Evolutionary conservation across 1,140 invertebrate species (phyloP).

Genomic region (Orius insidiosus): DNA sequence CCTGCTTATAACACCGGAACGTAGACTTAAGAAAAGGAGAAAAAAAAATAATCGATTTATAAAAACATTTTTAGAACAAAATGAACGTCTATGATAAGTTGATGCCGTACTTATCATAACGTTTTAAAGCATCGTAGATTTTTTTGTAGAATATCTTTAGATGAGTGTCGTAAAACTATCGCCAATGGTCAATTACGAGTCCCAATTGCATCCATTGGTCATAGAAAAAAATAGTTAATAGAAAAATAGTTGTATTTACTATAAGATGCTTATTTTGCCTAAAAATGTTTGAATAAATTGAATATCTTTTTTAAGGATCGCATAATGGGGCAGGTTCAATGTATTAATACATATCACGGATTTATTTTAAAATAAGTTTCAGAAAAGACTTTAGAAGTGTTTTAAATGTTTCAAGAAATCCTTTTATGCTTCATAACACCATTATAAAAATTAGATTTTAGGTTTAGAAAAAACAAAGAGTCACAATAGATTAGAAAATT

Average conservation of each 20-base stretch:
- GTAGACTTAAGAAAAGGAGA: neutral
- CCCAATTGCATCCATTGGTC: constrained; percentile 13
- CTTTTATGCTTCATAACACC: too few species aligned
- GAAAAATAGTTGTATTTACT: neutral
- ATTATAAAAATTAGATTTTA: too few species aligned
- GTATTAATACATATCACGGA: neutral
- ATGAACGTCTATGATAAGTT: neutral
- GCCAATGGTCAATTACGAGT: constrained; percentile 15
- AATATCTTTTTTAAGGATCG: neutral
- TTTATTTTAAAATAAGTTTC: neutral
- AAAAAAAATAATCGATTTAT: neutral
- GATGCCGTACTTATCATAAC: neutral
- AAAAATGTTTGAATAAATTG: neutral
- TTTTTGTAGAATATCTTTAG: too few species aligned
- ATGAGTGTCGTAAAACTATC: constrained; percentile 3
- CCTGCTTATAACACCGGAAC: neutral
- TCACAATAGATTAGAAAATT: too few species aligned
- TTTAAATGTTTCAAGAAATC: too few species aligned
- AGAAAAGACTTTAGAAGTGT: too few species aligned
- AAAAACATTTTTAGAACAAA: neutral
- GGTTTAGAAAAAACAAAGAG: too few species aligned
- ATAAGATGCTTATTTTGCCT: neutral
- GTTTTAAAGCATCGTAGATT: neutral
- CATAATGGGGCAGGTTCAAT: neutral
- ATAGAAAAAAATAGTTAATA: constrained; percentile 7